Evolutionary conservation across 2,113 vertebrate genomes (phyloP).

Genomic region (Pycnonotus jocosus): DNA sequence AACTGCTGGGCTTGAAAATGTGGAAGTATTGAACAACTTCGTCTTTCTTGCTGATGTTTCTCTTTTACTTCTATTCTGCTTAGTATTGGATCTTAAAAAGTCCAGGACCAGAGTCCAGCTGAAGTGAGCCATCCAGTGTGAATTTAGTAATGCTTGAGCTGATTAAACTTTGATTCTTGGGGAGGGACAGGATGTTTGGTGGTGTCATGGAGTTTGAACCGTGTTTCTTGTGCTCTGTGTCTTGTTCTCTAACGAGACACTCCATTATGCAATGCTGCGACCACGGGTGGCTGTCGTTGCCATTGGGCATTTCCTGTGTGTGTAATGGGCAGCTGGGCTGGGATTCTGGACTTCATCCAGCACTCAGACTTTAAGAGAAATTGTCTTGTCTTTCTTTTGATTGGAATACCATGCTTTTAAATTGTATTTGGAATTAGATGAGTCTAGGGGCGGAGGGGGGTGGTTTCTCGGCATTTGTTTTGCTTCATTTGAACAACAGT

Average conservation of each 20-base stretch:
- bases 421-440: neutral
- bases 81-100: neutral
- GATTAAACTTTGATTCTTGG: constrained; percentile 44
- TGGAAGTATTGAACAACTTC: neutral
- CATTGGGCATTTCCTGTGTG: neutral
- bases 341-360: constrained; percentile 19
- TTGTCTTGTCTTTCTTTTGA: neutral
- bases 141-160: constrained; percentile 14
- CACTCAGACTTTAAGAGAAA: neutral
- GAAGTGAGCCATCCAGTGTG: neutral
- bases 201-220: neutral
- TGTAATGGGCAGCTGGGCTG: neutral
- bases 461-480: neutral
- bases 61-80: neutral
- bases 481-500: neutral
- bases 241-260: neutral
- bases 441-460: neutral
- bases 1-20: neutral
- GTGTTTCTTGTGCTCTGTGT: neutral
- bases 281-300: neutral
- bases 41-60: neutral
- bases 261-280: neutral
- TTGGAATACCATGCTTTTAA: neutral
- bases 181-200: neutral
- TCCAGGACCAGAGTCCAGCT: neutral